These are phyloP conservation scores for Otolemur garnettii DNA, from an alignment of 2,113 vertebrate species.

Conservation along the genomic window DNA sequence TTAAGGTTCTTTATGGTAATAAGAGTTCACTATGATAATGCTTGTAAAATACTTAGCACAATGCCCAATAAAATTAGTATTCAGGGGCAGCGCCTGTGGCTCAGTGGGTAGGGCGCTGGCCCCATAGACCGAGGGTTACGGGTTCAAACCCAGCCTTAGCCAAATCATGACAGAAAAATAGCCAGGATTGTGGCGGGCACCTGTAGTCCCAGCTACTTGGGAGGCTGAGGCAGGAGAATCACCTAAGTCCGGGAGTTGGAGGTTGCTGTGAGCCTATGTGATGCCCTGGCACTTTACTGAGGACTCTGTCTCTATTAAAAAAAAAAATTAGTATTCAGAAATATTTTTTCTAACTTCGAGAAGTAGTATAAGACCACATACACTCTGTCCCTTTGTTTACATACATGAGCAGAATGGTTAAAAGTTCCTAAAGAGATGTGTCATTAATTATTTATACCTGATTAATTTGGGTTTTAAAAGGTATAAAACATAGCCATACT, in stretches of 20 bases:
- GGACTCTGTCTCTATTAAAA: too few species aligned
- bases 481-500: not conserved
- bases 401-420: not conserved
- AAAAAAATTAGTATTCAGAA: not conserved
- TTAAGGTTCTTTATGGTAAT: not conserved
- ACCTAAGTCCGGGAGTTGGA: too few species aligned
- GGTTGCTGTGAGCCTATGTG: too few species aligned
- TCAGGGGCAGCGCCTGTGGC: not conserved
- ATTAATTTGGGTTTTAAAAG: not conserved
- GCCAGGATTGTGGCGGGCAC: too few species aligned
- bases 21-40: not conserved
- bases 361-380: not conserved
- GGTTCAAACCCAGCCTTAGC: too few species aligned
- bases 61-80: not conserved
- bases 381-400: not conserved
- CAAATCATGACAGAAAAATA: too few species aligned
- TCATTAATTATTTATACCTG: not conserved
- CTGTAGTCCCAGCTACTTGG: too few species aligned
- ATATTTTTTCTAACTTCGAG: constrained; percentile 1
- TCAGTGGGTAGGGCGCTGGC: too few species aligned
- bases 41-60: not conserved
- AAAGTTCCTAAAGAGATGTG: not conserved
- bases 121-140: too few species aligned
- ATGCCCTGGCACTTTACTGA: too few species aligned
- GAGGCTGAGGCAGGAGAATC: too few species aligned